Percentiles rank a stretch among this genome's conserved stretches.
Evolutionary conservation across 2,888 invertebrate species (phyloP).

Genomic region (Siphlonurus alternatus): DNA sequence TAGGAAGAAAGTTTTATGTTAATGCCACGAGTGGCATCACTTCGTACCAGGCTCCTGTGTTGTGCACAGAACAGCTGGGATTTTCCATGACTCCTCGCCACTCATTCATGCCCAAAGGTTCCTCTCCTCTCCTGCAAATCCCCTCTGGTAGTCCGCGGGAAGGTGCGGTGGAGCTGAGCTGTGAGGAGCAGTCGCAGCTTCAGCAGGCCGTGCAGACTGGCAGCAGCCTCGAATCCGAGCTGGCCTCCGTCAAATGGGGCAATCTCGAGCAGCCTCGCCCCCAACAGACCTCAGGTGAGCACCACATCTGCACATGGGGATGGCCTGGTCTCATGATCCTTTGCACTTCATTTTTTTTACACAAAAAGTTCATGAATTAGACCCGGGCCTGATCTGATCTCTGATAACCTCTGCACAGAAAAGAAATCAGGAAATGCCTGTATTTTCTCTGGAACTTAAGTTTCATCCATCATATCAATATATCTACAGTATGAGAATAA

Average conservation of each 20-base stretch:
- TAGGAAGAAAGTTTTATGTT: slow-evolving; percentile 20
- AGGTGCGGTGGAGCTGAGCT: slow-evolving; percentile 2
- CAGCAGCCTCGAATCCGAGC: slow-evolving; percentile 22
- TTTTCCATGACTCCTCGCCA: slow-evolving; percentile 28
- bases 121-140: slow-evolving; percentile 36
- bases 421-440: too few relatives aligned
- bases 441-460: too few relatives aligned
- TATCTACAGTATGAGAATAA: too few relatives aligned
- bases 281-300: background rate
- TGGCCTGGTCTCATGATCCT: too few relatives aligned
- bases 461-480: too few relatives aligned
- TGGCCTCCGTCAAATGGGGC: slow-evolving; percentile 24
- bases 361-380: too few relatives aligned
- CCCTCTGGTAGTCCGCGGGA: slow-evolving; percentile 12
- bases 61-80: slow-evolving; percentile 11
- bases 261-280: too few relatives aligned
- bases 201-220: slow-evolving; percentile 2
- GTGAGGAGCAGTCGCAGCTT: background rate
- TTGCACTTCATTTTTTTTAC: too few relatives aligned
- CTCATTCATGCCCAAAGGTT: slow-evolving; percentile 40
- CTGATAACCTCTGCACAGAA: too few relatives aligned
- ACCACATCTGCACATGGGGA: too few relatives aligned
- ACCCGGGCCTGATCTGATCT: too few relatives aligned
- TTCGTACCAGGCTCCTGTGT: slow-evolving; percentile 15
- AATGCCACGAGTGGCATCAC: slow-evolving; percentile 22